A percentile compares a stretch with the other conserved stretches of the same genome.
These are phyloP conservation scores for Mustelus asterias DNA, from an alignment of 2,113 vertebrate species.

Conservation along the genomic window DNA sequence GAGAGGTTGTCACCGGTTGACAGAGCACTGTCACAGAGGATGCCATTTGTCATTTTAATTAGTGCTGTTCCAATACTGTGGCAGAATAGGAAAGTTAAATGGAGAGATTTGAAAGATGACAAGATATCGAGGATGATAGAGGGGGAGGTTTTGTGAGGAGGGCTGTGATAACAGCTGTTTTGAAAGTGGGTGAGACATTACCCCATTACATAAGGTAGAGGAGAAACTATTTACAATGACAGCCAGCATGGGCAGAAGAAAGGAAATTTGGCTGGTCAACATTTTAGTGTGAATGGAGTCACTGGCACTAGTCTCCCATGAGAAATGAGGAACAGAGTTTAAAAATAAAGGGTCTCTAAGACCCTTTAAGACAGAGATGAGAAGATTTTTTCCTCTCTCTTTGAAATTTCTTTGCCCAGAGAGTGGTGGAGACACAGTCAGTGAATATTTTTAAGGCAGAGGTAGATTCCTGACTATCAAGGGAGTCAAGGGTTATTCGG, in stretches of 20 bases:
- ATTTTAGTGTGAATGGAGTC: neutral
- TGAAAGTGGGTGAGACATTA: neutral
- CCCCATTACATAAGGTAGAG: neutral
- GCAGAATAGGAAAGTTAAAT: neutral
- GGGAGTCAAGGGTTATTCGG: too few species aligned
- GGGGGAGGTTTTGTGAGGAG: neutral
- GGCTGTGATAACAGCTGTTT: neutral
- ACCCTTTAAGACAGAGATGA: too few species aligned
- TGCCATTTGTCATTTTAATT: too few species aligned
- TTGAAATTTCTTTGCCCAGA: too few species aligned
- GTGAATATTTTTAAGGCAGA: too few species aligned
- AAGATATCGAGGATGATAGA: neutral
- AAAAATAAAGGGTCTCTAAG: too few species aligned
- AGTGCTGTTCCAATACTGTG: neutral
- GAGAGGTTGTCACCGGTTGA: neutral
- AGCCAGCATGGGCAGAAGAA: neutral
- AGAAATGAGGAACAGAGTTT: too few species aligned
- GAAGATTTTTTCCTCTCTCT: too few species aligned
- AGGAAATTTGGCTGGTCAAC: neutral
- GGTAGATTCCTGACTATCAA: too few species aligned
- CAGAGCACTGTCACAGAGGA: too few species aligned
- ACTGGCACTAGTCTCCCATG: neutral
- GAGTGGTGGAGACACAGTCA: too few species aligned
- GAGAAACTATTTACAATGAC: neutral
- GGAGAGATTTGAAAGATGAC: neutral